Conservation (phyloP, 2,797 vertebrate genomes). For the Tenualosa ilisha region DNA sequence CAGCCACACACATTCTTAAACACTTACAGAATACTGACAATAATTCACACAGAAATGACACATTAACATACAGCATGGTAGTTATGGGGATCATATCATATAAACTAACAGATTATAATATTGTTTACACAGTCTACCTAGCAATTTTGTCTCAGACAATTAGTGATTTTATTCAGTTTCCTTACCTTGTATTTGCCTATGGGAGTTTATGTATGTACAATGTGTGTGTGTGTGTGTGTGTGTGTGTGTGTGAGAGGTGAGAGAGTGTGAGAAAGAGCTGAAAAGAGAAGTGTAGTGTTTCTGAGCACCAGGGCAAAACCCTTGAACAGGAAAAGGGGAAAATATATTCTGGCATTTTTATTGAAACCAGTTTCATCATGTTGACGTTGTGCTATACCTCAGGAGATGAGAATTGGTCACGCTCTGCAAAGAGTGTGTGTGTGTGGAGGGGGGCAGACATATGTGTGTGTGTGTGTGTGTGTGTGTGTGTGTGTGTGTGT, state of each 20-base stretch:
- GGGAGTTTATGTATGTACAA: background rate
- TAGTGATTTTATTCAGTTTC: background rate
- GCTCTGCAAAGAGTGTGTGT: conserved; percentile 34
- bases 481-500: background rate
- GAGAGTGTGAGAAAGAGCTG: conserved; percentile 20
- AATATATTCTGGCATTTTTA: conserved; percentile 55
- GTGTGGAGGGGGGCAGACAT: background rate
- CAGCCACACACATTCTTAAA: too few relatives aligned
- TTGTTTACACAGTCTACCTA: too few relatives aligned
- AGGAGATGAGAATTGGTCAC: conserved; percentile 36
- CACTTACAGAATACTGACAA: too few relatives aligned
- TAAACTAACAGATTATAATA: too few relatives aligned
- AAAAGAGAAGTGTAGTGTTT: conserved; percentile 51
- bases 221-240: background rate
- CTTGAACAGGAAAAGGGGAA: conserved; percentile 19
- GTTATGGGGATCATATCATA: too few relatives aligned
- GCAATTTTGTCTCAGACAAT: too few relatives aligned
- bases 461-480: background rate
- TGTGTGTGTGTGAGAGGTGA: background rate
- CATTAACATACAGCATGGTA: too few relatives aligned
- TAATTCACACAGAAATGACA: too few relatives aligned
- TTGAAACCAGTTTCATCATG: conserved; percentile 41
- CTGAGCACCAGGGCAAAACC: conserved; percentile 35
- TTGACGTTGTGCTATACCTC: conserved; percentile 42
- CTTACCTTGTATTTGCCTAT: background rate